Percentiles rank a stretch among this genome's conserved stretches.
Evolutionary conservation across 2,888 invertebrate genomes (phyloP).

Genomic region (Tillus elongatus): DNA sequence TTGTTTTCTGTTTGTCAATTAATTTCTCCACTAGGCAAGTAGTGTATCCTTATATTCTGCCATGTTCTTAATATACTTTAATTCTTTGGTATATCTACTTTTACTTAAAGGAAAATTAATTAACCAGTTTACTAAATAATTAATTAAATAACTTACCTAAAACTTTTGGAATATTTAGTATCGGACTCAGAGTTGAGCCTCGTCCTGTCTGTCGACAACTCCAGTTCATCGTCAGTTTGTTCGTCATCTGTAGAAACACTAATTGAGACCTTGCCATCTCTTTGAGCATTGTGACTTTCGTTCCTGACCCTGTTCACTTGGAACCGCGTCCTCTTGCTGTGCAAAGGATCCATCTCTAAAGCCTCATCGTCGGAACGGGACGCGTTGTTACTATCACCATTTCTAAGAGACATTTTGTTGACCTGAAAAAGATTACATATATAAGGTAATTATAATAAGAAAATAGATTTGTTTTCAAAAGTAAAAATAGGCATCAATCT

Average conservation of each 20-base stretch:
- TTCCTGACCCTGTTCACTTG: conserved; percentile 54
- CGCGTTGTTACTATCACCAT: too few relatives aligned
- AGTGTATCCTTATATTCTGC: too few relatives aligned
- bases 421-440: too few relatives aligned
- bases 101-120: too few relatives aligned
- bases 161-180: conserved; percentile 63
- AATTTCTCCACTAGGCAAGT: too few relatives aligned
- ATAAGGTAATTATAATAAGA: too few relatives aligned
- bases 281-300: conserved; percentile 36
- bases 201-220: conserved; percentile 42
- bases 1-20: too few relatives aligned
- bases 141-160: conserved; percentile 47
- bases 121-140: not conserved
- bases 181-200: conserved; percentile 39
- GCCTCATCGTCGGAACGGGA: not conserved
- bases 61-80: too few relatives aligned
- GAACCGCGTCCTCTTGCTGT: conserved; percentile 47
- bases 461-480: too few relatives aligned
- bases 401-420: too few relatives aligned
- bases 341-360: conserved; percentile 29
- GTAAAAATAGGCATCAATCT: too few relatives aligned
- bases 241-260: conserved; percentile 34
- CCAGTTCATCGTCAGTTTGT: conserved; percentile 40
- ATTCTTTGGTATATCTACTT: too few relatives aligned
- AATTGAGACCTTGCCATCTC: conserved; percentile 17